Conservation (phyloP, 2,797 vertebrate species). For the Periparus ater region DNA sequence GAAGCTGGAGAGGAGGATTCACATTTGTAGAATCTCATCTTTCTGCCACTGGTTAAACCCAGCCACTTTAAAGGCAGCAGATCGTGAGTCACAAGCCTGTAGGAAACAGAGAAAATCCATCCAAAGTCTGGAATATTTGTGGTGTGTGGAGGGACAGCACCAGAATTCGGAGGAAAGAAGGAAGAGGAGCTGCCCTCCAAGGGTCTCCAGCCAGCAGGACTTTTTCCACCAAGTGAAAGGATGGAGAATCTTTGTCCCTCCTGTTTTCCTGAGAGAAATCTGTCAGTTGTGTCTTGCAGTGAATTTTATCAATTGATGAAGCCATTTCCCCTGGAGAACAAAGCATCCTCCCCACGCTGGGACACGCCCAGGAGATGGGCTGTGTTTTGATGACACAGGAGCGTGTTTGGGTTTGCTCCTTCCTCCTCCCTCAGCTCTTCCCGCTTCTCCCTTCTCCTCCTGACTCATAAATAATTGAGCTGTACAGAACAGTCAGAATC, state of each 20-base stretch:
- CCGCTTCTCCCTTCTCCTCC: fast-evolving
- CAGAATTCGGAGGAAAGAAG: not conserved
- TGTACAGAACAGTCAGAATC: not conserved
- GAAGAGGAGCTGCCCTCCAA: not conserved
- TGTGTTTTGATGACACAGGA: not conserved
- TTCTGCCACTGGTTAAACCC: not conserved
- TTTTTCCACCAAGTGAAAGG: not conserved
- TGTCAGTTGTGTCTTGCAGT: not conserved
- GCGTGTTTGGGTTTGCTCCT: not conserved
- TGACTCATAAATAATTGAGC: not conserved
- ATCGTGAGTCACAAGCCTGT: not conserved
- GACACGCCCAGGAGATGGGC: not conserved
- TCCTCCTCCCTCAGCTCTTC: not conserved
- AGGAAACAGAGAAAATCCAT: not conserved
- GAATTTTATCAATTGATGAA: not conserved
- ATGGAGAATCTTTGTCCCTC: not conserved
- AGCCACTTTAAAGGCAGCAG: not conserved
- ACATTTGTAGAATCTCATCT: not conserved
- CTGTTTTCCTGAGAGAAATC: not conserved
- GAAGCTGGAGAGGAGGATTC: not conserved
- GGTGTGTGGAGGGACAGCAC: not conserved
- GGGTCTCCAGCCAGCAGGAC: not conserved
- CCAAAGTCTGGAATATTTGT: not conserved
- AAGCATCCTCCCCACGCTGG: fast-evolving
- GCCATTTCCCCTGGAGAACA: not conserved